These are phyloP conservation scores for Spilogale gracilis DNA, from an alignment of 2,113 vertebrate species.

Conservation along the genomic window DNA sequence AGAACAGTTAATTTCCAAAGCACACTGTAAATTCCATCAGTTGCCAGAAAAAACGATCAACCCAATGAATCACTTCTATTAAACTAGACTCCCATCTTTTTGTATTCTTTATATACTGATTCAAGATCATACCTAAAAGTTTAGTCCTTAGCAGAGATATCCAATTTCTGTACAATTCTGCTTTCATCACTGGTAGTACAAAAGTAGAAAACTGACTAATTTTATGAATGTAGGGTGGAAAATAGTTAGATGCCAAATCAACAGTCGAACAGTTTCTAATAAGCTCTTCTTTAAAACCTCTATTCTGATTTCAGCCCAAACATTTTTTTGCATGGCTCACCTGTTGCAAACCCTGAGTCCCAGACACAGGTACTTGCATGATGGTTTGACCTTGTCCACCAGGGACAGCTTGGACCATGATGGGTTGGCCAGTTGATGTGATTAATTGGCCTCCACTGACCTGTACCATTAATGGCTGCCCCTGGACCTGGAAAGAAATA, in stretches of 20 bases:
- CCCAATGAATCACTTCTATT: neutral
- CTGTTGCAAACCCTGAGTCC: conserved; percentile 97
- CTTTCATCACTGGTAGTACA: neutral
- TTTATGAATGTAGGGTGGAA: neutral
- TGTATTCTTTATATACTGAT: neutral
- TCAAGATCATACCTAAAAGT: neutral
- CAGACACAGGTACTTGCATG: conserved; percentile 98
- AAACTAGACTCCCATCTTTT: neutral
- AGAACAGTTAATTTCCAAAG: conserved; percentile 23
- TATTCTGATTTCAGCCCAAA: neutral
- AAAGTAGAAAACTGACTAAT: neutral
- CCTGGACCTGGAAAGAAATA: conserved; percentile 92
- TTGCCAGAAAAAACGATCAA: neutral
- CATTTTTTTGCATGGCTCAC: conserved; percentile 84
- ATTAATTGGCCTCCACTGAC: conserved; percentile 99
- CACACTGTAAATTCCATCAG: neutral
- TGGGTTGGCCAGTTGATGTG: conserved; percentile 98
- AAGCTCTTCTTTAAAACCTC: neutral
- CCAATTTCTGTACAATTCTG: conserved; percentile 22
- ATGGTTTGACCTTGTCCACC: conserved; percentile 98
- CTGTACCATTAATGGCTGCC: conserved; percentile 99
- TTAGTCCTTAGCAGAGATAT: neutral
- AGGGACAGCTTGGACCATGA: conserved; percentile 99
- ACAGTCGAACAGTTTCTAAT: neutral
- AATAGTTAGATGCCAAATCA: neutral